phyloP scores from a whole-genome alignment of 2,888 invertebrate species.

The Diplolepis rosae region DNA sequence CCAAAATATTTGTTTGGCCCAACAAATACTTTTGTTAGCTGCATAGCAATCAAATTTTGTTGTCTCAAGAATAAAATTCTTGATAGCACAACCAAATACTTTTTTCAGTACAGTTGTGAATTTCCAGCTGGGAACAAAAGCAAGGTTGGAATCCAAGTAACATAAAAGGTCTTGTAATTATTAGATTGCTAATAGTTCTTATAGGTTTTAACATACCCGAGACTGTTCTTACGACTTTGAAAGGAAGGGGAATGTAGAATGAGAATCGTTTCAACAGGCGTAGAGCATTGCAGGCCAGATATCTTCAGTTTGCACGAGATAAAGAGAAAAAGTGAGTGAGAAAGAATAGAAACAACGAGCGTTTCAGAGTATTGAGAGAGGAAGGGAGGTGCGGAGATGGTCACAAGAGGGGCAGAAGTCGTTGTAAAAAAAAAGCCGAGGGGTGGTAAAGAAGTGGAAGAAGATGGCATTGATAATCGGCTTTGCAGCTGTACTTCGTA shows the following conservation, averaged over 20 bases:
- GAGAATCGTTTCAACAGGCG: background rate
- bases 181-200: too few species aligned
- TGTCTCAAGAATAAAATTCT: too few species aligned
- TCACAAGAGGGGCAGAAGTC: background rate
- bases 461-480: slow-evolving; percentile 48
- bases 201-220: too few species aligned
- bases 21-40: too few species aligned
- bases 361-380: slow-evolving; percentile 18
- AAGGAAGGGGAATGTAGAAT: background rate
- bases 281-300: background rate
- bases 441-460: slow-evolving; percentile 16
- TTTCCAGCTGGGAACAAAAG: too few species aligned
- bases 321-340: slow-evolving; percentile 19
- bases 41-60: too few species aligned
- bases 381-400: background rate
- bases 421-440: background rate
- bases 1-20: too few species aligned
- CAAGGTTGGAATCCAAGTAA: too few species aligned
- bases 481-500: slow-evolving; percentile 41
- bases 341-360: background rate
- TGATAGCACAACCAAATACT: too few species aligned
- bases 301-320: background rate
- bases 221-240: background rate
- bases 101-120: too few species aligned
- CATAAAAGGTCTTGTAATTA: too few species aligned